phyloP scores from a whole-genome alignment of 2,888 invertebrate genomes.

The Trichacis sp. region DNA sequence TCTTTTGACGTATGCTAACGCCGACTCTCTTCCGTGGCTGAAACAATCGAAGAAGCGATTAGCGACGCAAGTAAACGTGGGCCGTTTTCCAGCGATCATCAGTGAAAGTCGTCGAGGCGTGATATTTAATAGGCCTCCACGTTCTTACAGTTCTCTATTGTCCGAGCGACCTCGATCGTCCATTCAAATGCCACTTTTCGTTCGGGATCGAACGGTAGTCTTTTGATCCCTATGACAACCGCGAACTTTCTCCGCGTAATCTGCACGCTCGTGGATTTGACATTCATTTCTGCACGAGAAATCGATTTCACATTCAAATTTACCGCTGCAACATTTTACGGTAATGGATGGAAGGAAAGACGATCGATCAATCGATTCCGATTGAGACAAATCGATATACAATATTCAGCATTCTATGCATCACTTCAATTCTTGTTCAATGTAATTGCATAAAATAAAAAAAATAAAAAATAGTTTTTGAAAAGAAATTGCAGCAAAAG shows the following conservation, averaged over 20 bases:
- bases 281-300: too few relatives aligned
- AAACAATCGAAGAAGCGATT: conserved; percentile 7
- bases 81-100: conserved; percentile 34
- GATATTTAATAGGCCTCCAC: conserved; percentile 42
- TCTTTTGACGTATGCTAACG: background rate
- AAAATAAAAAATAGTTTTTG: too few relatives aligned
- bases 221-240: conserved; percentile 39
- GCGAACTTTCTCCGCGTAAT: conserved; percentile 36
- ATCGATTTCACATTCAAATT: too few relatives aligned
- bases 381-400: too few relatives aligned
- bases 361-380: too few relatives aligned
- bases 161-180: conserved; percentile 41
- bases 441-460: too few relatives aligned
- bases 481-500: too few relatives aligned
- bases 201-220: conserved; percentile 38
- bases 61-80: conserved; percentile 22
- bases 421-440: too few relatives aligned
- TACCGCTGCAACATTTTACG: too few relatives aligned
- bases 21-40: background rate
- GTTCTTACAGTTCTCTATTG: conserved; percentile 35
- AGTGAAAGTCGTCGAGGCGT: conserved; percentile 41
- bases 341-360: too few relatives aligned
- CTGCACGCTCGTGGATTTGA: conserved; percentile 23
- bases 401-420: too few relatives aligned
- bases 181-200: conserved; percentile 44